These are phyloP conservation scores for Antheraea yamamai DNA, from an alignment of 2,888 invertebrate species.

Conservation along the genomic window DNA sequence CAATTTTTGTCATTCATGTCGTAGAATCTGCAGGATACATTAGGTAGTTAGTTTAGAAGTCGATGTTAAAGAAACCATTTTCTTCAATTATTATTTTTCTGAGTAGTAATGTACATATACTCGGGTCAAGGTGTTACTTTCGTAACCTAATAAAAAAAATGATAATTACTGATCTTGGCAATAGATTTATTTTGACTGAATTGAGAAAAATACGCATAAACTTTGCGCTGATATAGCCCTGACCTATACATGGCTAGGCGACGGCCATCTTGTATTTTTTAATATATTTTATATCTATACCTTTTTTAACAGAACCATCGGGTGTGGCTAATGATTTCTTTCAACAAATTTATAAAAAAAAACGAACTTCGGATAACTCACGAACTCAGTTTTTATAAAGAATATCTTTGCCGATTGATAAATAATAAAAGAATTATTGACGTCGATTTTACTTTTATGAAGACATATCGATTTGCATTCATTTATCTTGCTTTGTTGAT, in stretches of 20 bases:
- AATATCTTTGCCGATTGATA: background rate
- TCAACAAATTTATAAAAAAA: conserved; percentile 23
- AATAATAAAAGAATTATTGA: background rate
- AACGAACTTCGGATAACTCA: background rate
- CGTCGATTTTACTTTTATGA: background rate
- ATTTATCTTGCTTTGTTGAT: conserved; percentile 1
- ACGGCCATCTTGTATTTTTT: background rate
- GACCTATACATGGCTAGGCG: background rate
- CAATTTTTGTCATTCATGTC: too few relatives aligned
- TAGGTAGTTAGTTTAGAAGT: too few relatives aligned
- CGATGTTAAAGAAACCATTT: too few relatives aligned
- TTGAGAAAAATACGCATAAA: background rate
- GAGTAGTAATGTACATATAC: too few relatives aligned
- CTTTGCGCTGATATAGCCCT: background rate
- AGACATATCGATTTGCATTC: background rate
- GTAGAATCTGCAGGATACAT: too few relatives aligned
- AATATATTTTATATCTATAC: background rate
- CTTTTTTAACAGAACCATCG: conserved; percentile 7
- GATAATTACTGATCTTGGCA: too few relatives aligned
- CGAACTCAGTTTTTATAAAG: conserved; percentile 17
- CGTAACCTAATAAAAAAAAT: too few relatives aligned
- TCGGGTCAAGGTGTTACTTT: too few relatives aligned
- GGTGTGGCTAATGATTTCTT: conserved; percentile 22
- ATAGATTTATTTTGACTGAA: background rate
- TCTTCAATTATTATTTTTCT: too few relatives aligned